Conservation (phyloP, 2,888 invertebrate species). For the Saturnia japonica region DNA sequence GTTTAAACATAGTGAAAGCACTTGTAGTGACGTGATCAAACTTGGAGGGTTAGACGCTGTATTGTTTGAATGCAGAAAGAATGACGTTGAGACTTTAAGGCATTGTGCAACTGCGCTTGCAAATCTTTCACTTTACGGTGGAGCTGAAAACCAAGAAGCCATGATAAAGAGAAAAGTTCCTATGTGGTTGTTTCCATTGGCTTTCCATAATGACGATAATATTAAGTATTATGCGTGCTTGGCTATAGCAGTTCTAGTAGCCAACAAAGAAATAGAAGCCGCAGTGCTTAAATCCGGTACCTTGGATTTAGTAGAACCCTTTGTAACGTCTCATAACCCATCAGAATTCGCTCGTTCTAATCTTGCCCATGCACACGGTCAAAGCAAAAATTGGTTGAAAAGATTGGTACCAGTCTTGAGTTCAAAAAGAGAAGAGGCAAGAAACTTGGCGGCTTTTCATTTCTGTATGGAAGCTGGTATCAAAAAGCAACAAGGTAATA, state of each 20-base stretch:
- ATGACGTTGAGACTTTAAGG: conserved; percentile 94
- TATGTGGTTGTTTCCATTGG: conserved; percentile 98
- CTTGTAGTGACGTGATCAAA: conserved; percentile 95
- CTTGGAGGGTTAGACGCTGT: conserved; percentile 96
- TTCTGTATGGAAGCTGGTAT: conserved; percentile 99
- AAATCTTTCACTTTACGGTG: conserved; percentile 97
- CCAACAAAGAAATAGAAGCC: conserved; percentile 98
- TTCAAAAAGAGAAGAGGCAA: conserved; percentile 97
- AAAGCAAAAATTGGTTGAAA: conserved; percentile 97
- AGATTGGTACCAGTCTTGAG: conserved; percentile 96
- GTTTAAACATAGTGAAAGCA: conserved; percentile 98
- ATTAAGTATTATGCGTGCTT: conserved; percentile 99
- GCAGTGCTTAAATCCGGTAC: conserved; percentile 98
- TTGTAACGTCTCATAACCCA: conserved; percentile 96
- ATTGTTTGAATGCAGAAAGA: conserved; percentile 96
- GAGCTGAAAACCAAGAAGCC: conserved; percentile 97
- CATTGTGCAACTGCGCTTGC: conserved; percentile 98
- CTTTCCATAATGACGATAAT: conserved; percentile 97
- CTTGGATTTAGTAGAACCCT: conserved; percentile 97
- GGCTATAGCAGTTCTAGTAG: conserved; percentile 97
- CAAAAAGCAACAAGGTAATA: conserved; percentile 95
- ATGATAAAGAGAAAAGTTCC: conserved; percentile 98
- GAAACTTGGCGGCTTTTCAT: conserved; percentile 98
- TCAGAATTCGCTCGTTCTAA: conserved; percentile 96
- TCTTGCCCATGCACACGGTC: conserved; percentile 96